A percentile compares a stretch with the other conserved stretches of the same genome.
Conservation (phyloP, 2,888 invertebrate genomes). For the Stenichneumon culpator region DNA sequence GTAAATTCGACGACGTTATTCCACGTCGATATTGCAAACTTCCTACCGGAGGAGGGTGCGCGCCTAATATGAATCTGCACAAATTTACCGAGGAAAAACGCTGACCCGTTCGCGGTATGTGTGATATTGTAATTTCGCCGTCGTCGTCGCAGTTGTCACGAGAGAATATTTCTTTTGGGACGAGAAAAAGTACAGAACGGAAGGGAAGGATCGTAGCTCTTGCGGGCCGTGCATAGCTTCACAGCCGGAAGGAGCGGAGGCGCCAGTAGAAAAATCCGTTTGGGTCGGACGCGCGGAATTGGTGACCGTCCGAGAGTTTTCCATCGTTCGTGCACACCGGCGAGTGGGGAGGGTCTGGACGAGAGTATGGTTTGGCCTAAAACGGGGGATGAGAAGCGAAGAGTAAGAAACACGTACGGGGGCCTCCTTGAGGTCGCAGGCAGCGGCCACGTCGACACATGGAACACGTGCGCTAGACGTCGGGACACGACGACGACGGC, state of each 20-base stretch:
- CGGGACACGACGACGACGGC: conserved; percentile 60
- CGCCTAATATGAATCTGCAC: conserved; percentile 5
- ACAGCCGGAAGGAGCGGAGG: background rate
- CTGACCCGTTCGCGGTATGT: conserved; percentile 45
- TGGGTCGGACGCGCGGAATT: conserved; percentile 58
- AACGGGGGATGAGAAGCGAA: background rate
- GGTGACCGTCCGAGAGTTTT: conserved; percentile 45
- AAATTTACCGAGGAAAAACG: conserved; percentile 34
- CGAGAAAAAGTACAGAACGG: conserved; percentile 22
- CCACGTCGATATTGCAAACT: conserved; percentile 56
- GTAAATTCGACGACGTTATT: conserved; percentile 46
- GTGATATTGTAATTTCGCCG: conserved; percentile 62
- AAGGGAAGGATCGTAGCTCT: conserved; percentile 17
- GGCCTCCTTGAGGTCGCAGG: conserved; percentile 47
- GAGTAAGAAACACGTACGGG: conserved; percentile 56
- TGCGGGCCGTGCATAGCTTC: conserved; percentile 9
- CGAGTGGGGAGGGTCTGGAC: background rate
- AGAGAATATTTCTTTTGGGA: conserved; percentile 27
- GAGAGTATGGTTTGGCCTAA: background rate
- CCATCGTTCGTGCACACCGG: conserved; percentile 30
- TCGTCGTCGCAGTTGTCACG: conserved; percentile 1
- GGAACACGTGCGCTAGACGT: conserved; percentile 78
- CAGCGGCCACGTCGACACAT: conserved; percentile 70
- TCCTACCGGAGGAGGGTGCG: background rate
- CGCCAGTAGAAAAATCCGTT: conserved; percentile 44